These are phyloP conservation scores for Aurelia aurita complex sp. Pacific DNA, from an alignment of 30 jellyfish, hydroid and myxozoan genomes.

Conservation along the genomic window DNA sequence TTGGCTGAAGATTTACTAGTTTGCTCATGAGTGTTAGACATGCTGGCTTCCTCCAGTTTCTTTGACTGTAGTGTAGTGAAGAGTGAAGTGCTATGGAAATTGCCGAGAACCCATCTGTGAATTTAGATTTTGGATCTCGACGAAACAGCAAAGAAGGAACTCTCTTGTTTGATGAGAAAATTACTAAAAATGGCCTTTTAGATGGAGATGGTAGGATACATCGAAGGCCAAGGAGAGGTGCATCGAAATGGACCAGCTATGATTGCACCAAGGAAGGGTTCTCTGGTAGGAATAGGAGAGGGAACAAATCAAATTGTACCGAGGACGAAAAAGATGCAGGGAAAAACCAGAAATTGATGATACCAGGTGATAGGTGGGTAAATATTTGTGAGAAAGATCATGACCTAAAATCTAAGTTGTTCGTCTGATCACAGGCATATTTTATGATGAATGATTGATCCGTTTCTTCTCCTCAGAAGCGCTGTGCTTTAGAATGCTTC, in stretches of 20 bases:
- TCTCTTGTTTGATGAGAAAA: no score
- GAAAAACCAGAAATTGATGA: no score
- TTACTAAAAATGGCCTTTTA: neutral
- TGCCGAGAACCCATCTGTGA: neutral
- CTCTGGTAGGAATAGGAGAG: neutral
- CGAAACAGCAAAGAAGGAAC: neutral
- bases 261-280: neutral
- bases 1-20: neutral
- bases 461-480: no score
- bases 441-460: no score
- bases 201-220: neutral
- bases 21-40: neutral
- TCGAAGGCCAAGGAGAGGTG: neutral
- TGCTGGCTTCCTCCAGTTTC: slow-evolving; percentile 4
- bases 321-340: no score
- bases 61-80: no score
- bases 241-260: neutral
- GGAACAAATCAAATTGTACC: neutral
- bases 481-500: no score
- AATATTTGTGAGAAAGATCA: no score
- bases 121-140: neutral
- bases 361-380: no score
- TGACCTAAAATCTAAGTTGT: no score
- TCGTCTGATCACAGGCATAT: no score
- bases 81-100: neutral